Evolutionary conservation across 1,140 invertebrate species (phyloP).

Genomic region (silkworm (Bombyx mori)): ASM3026992v2 NC_085121.1:6076501-6077000

Average conservation of each 20-base stretch:
- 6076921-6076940: not conserved
- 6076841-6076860: too few relatives aligned
- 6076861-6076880: too few relatives aligned
- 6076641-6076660: constrained; percentile 27
- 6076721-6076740: too few relatives aligned
- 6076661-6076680: constrained; percentile 5
- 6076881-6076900: too few relatives aligned
- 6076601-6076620: constrained; percentile 66
- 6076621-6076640: constrained; percentile 55
- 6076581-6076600: constrained; percentile 59
- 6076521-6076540: constrained; percentile 55
- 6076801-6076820: too few relatives aligned
- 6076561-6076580: constrained; percentile 40
- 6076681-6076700: not conserved
- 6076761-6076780: too few relatives aligned
- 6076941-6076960: constrained; percentile 16
- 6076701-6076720: too few relatives aligned
- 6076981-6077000: constrained; percentile 41
- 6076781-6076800: too few relatives aligned
- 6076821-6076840: too few relatives aligned
- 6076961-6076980: constrained; percentile 24
- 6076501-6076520: constrained; percentile 54
- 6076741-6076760: too few relatives aligned
- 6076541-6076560: constrained; percentile 58
- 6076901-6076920: too few relatives aligned